Percentiles rank a stretch among this genome's conserved stretches.
Conservation (phyloP, 2,888 invertebrate genomes). For the Mesorhabditis spiculigera region DNA sequence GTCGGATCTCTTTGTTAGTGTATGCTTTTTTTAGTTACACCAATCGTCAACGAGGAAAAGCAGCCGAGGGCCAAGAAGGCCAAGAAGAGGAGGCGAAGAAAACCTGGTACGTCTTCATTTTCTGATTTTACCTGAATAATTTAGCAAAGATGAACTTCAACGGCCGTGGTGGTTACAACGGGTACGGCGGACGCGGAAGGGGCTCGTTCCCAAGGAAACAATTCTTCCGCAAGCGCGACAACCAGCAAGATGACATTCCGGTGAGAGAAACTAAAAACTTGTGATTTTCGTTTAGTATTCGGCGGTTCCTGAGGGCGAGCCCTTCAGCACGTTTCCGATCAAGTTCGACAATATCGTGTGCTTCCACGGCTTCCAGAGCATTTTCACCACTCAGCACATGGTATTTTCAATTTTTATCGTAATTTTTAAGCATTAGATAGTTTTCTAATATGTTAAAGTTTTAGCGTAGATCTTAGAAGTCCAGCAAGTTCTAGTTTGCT, state of each 20-base stretch:
- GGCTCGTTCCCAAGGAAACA: no score
- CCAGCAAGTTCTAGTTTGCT: not conserved
- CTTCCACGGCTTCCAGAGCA: slow-evolving; percentile 33
- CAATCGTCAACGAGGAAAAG: no score
- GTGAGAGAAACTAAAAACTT: not conserved
- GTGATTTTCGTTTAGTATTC: slow-evolving; percentile 11
- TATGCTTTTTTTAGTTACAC: no score
- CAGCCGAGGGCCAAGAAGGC: no score
- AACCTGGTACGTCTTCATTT: no score
- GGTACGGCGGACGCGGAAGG: no score
- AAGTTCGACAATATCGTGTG: slow-evolving; percentile 27
- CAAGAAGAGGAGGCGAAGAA: no score
- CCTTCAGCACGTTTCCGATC: slow-evolving; percentile 17
- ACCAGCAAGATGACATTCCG: slow-evolving; percentile 13
- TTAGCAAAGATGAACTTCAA: no score
- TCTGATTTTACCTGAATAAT: no score
- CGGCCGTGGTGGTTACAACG: no score
- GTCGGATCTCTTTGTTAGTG: no score
- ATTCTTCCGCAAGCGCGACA: not conserved
- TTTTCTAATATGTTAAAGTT: not conserved
- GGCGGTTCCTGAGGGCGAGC: slow-evolving; percentile 7
- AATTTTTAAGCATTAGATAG: not conserved
- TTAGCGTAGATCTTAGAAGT: not conserved
- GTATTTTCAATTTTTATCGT: slow-evolving; percentile 10
- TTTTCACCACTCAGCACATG: slow-evolving; percentile 35